phyloP scores from a whole-genome alignment of 2,888 invertebrate genomes.

The Antheraea assamensis region DNA sequence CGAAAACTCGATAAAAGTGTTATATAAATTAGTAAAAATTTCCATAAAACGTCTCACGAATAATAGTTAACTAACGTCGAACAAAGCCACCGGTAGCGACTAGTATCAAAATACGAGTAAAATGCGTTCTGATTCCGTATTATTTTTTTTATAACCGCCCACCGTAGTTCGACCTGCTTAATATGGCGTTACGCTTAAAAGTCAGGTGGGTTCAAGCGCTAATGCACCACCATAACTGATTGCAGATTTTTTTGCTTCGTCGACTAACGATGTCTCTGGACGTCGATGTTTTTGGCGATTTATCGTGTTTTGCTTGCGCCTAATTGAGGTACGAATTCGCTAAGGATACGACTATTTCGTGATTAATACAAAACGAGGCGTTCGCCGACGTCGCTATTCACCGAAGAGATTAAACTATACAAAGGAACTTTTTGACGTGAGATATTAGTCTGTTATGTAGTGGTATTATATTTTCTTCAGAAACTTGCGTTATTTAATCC shows the following conservation, averaged over 20 bases:
- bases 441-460: neutral
- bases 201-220: constrained; percentile 30
- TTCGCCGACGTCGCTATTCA: neutral
- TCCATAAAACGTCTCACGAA: too few species aligned
- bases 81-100: too few species aligned
- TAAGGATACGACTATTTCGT: constrained; percentile 77
- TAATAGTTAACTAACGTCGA: too few species aligned
- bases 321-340: constrained; percentile 77
- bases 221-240: constrained; percentile 52
- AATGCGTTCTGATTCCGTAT: neutral
- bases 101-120: neutral
- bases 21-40: too few species aligned
- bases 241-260: constrained; percentile 55
- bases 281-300: constrained; percentile 60
- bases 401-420: neutral
- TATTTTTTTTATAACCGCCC: constrained; percentile 15
- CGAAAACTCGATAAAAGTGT: too few species aligned
- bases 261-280: constrained; percentile 67
- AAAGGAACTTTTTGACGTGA: neutral
- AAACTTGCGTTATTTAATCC: too few species aligned
- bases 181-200: constrained; percentile 18
- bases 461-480: too few species aligned
- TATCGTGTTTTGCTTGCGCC: constrained; percentile 66
- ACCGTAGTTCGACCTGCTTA: constrained; percentile 16
- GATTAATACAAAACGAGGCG: constrained; percentile 59